phyloP scores from a whole-genome alignment of 1,140 invertebrate species.

The Diachasma alloeum region DNA sequence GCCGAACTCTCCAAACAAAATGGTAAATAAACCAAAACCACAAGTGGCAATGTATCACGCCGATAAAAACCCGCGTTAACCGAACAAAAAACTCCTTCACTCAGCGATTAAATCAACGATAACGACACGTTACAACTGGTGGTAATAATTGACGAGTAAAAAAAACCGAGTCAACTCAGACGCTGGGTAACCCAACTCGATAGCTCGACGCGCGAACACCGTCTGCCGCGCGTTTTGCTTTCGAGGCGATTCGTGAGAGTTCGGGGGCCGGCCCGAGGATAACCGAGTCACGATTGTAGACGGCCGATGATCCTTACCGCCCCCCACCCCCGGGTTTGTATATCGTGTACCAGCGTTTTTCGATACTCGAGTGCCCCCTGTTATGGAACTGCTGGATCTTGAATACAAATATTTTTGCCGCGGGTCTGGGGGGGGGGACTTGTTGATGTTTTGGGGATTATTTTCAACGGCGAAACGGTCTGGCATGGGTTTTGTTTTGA shows the following conservation, averaged over 20 bases:
- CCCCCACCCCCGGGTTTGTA: background rate
- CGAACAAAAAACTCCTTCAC: background rate
- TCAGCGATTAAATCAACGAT: background rate
- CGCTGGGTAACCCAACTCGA: slow-evolving; percentile 42
- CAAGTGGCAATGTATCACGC: background rate
- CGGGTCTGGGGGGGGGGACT: no score
- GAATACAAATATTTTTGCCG: no score
- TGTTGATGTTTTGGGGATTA: no score
- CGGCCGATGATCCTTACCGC: background rate
- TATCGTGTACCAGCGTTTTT: background rate
- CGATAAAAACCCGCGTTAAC: background rate
- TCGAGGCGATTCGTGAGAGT: slow-evolving; percentile 45
- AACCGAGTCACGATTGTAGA: slow-evolving; percentile 32
- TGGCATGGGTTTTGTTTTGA: no score
- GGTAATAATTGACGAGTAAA: background rate
- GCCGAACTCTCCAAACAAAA: background rate
- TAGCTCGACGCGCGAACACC: slow-evolving; percentile 55
- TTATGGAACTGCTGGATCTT: no score
- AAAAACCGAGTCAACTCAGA: slow-evolving; percentile 25
- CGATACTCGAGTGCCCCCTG: background rate
- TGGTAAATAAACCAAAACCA: slow-evolving; percentile 30
- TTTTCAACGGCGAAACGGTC: no score
- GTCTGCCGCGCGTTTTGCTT: slow-evolving; percentile 54
- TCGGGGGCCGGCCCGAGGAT: slow-evolving; percentile 41
- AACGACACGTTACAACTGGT: background rate